Conservation (phyloP, 2,888 invertebrate genomes). For the Galerucella nymphaeae region DNA sequence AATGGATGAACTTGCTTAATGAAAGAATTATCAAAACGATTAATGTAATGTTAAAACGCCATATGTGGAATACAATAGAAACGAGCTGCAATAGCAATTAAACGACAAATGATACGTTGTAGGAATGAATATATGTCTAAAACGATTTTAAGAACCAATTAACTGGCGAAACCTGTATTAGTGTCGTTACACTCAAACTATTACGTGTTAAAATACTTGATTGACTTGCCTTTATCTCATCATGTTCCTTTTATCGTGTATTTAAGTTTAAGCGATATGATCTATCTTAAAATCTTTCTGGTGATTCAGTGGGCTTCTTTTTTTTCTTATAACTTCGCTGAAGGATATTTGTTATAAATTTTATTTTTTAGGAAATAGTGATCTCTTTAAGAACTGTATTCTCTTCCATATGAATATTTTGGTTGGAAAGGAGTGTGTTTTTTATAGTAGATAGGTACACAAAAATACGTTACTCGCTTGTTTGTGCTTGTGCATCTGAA, state of each 20-base stretch:
- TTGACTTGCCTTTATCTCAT: not conserved
- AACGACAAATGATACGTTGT: constrained; percentile 8
- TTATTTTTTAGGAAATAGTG: too few species aligned
- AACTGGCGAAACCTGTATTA: constrained; percentile 3
- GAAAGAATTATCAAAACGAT: constrained; percentile 21
- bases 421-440: too few species aligned
- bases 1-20: constrained; percentile 8
- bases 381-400: too few species aligned
- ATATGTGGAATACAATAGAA: constrained; percentile 17
- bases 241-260: not conserved
- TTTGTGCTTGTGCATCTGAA: too few species aligned
- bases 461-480: too few species aligned
- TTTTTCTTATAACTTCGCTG: too few species aligned
- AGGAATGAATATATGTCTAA: not conserved
- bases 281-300: not conserved
- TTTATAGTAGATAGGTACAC: too few species aligned
- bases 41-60: constrained; percentile 16
- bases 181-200: constrained; percentile 7
- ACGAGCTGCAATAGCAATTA: constrained; percentile 14
- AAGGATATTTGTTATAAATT: too few species aligned
- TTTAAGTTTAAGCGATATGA: not conserved
- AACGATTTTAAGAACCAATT: constrained; percentile 17
- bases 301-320: not conserved
- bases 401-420: too few species aligned
- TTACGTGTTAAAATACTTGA: constrained; percentile 11